Evolutionary conservation across 2,113 vertebrate genomes (phyloP), one percentile per base, ranked within the genome.

Genomic region (Centropristis striata): DNA sequence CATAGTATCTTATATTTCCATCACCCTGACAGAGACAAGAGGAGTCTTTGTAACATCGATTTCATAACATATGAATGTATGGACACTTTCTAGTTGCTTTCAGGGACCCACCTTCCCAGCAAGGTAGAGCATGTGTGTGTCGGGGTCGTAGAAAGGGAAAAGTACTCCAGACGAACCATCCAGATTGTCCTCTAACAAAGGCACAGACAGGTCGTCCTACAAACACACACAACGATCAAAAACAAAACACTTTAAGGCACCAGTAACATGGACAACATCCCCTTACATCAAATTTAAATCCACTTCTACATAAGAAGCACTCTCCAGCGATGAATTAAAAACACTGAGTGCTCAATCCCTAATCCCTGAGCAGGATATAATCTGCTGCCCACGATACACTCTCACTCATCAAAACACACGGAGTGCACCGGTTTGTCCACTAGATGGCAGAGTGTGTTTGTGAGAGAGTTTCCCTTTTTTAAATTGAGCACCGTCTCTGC

Each of bases 1-100:
- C 97, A 4, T 98, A 98, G 94, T 98, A 99, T 67, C 96, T 94
- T 81, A 99, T 98, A 84, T 97, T 98, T 68, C 97, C 97, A 12
- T 99, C 97, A 57, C 97, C 97, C 97, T 99, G 77, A 32, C 44
- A 60, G 16, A 57, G 12, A 80, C 67, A 81, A 46, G 6, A 25
- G 1, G 39, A 49, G 15, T 10, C 9, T 21, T 55, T 39, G 11
- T 69, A 21, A 55, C 18, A 53, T 9, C 4, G n/a, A 49, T 18
- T 58, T 37, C 13, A 15, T 16, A 44, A 16, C 15, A 16, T 5
- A 8, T 14, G 13, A 66, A 59, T 12, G 14, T 21, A 0, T 4
- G 8, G 46, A 20, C 2, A 2, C 4, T 39, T 39, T 70, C 4
- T 15, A 1, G 2, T n/a, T 53, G 18, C 25, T 61, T 13, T 66